A percentile compares a stretch with the other conserved stretches of the same genome.
Evolutionary conservation across 2,888 invertebrate species (phyloP).

Genomic region (Helleia helle): DNA sequence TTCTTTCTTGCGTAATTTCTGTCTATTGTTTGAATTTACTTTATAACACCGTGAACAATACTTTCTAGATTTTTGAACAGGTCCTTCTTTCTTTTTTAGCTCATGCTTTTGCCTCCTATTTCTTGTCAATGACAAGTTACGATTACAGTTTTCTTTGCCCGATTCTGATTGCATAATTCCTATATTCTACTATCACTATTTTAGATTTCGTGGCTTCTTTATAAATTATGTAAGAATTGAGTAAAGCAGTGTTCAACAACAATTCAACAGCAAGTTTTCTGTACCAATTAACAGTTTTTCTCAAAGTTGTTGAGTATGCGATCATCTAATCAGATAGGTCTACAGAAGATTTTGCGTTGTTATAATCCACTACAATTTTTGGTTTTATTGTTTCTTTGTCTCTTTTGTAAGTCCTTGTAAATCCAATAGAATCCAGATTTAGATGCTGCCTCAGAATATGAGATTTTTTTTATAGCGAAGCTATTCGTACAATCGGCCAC

Average conservation of each 20-base stretch:
- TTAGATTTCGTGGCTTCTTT: slow-evolving; percentile 21
- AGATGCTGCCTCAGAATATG: too few species aligned
- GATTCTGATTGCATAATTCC: slow-evolving; percentile 18
- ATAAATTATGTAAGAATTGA: slow-evolving; percentile 21
- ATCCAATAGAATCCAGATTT: slow-evolving; percentile 16
- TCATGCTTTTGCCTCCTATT: slow-evolving; percentile 9
- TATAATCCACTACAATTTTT: slow-evolving; percentile 15
- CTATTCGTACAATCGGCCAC: too few species aligned
- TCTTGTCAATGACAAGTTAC: slow-evolving; percentile 4
- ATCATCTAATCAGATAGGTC: slow-evolving; percentile 17
- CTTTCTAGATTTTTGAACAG: slow-evolving; percentile 9
- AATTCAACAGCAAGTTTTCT: slow-evolving; percentile 18
- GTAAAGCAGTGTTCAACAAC: slow-evolving; percentile 19
- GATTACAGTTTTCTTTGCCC: slow-evolving; percentile 19
- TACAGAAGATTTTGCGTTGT: slow-evolving; percentile 12
- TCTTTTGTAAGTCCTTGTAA: slow-evolving; percentile 16
- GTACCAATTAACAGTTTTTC: slow-evolving; percentile 19
- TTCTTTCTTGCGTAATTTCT: slow-evolving; percentile 10
- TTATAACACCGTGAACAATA: slow-evolving; percentile 7
- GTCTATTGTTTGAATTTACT: slow-evolving; percentile 10
- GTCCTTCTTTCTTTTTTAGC: slow-evolving; percentile 6
- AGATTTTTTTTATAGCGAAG: too few species aligned
- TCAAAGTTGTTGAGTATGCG: slow-evolving; percentile 16
- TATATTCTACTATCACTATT: slow-evolving; percentile 19
- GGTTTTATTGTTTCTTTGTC: slow-evolving; percentile 17